Conservation (phyloP, 2,797 vertebrate genomes). For the Hydrophis major region DNA sequence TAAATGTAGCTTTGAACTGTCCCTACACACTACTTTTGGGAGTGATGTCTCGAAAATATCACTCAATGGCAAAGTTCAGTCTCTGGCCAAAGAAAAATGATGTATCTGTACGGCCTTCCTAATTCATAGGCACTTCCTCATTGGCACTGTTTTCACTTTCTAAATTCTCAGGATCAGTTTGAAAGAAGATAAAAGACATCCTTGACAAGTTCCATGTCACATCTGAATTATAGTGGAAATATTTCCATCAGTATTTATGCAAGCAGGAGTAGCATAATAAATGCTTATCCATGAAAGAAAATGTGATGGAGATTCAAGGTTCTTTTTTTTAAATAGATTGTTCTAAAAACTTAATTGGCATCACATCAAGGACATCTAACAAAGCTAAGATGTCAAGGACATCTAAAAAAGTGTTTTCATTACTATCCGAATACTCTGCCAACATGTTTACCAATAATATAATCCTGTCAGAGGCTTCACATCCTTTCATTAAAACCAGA, state of each 20-base stretch:
- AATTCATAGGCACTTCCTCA: background rate
- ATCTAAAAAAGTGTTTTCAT: background rate
- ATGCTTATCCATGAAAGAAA: background rate
- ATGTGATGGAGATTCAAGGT: background rate
- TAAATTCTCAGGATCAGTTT: background rate
- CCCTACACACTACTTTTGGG: background rate
- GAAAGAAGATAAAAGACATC: background rate
- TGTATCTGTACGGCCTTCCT: background rate
- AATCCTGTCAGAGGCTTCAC: background rate
- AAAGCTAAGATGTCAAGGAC: background rate
- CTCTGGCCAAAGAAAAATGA: background rate
- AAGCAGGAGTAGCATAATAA: background rate
- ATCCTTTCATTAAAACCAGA: background rate
- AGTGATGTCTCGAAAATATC: background rate
- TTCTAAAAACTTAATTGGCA: background rate
- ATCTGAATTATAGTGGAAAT: background rate
- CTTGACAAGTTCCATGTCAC: background rate
- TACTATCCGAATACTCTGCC: background rate
- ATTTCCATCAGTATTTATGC: background rate
- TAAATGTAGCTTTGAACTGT: background rate
- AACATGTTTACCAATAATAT: background rate
- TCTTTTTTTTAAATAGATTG: background rate
- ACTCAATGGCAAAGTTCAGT: background rate
- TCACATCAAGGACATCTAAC: background rate
- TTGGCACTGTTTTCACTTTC: background rate